Evolutionary conservation across 2,888 invertebrate species (phyloP).

Genomic region (Harpagoxenus sublaevis): DNA sequence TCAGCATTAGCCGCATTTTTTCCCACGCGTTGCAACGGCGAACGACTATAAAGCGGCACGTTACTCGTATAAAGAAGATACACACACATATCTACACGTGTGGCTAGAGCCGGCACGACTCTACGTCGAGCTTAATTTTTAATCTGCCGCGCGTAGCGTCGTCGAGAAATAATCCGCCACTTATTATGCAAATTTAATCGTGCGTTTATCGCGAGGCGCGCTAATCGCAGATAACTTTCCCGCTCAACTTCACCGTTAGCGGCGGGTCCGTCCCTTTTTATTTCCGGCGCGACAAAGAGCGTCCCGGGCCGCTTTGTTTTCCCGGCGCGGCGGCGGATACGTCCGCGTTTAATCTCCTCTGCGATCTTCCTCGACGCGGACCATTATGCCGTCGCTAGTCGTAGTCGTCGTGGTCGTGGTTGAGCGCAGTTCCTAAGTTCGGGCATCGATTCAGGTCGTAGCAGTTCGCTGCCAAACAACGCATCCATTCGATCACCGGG

Average conservation of each 20-base stretch:
- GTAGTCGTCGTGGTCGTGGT: conserved; percentile 26
- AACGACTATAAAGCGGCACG: background rate
- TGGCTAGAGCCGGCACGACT: background rate
- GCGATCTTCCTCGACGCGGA: conserved; percentile 21
- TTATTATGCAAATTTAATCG: conserved; percentile 57
- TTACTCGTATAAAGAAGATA: background rate
- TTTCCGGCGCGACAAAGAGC: conserved; percentile 37
- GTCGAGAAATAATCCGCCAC: conserved; percentile 52
- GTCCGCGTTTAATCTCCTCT: conserved; percentile 32
- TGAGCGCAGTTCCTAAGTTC: conserved; percentile 42
- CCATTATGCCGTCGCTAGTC: conserved; percentile 17
- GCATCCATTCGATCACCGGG: conserved; percentile 47
- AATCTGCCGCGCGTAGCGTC: conserved; percentile 58
- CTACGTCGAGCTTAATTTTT: conserved; percentile 71
- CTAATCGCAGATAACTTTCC: conserved; percentile 52
- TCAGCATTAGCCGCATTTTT: conserved; percentile 25
- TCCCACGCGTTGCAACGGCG: background rate
- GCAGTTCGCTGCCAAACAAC: conserved; percentile 55
- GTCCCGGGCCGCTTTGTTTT: conserved; percentile 40
- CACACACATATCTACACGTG: background rate
- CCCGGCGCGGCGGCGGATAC: conserved; percentile 13
- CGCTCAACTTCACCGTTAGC: conserved; percentile 38
- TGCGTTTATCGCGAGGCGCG: conserved; percentile 48
- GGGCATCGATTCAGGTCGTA: conserved; percentile 41
- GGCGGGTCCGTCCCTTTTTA: conserved; percentile 28